Percentiles rank a stretch among this genome's conserved stretches.
These are phyloP conservation scores for Elegia similella DNA, from an alignment of 2,888 invertebrate genomes.

Conservation along the genomic window DNA sequence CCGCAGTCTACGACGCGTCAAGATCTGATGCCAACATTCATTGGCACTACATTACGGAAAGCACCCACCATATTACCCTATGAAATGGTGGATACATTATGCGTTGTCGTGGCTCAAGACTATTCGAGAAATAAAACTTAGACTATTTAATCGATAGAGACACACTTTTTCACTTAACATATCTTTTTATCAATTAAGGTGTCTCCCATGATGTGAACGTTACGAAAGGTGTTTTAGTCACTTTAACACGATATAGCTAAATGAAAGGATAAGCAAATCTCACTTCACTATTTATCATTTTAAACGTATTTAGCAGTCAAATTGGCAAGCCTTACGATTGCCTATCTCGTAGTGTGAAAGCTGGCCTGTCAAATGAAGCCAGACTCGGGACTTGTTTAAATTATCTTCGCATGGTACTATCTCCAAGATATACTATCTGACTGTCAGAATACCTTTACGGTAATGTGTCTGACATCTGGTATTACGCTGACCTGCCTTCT, in stretches of 20 bases:
- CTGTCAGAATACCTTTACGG: slow-evolving; percentile 10
- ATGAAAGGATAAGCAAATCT: not conserved
- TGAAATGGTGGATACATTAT: too few relatives aligned
- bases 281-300: slow-evolving; percentile 1
- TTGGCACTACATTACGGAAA: too few relatives aligned
- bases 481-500: slow-evolving; percentile 15
- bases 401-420: slow-evolving; percentile 9
- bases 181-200: too few relatives aligned
- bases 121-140: too few relatives aligned
- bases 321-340: slow-evolving; percentile 6
- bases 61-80: too few relatives aligned
- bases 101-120: too few relatives aligned
- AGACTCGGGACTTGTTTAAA: slow-evolving; percentile 9
- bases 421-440: slow-evolving; percentile 7
- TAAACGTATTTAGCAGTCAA: slow-evolving; percentile 5
- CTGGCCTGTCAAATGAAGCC: slow-evolving; percentile 5
- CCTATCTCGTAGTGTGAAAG: slow-evolving; percentile 12
- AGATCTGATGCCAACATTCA: too few relatives aligned
- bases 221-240: too few relatives aligned
- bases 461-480: slow-evolving; percentile 16
- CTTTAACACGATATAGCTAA: not conserved
- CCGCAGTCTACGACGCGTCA: too few relatives aligned
- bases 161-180: too few relatives aligned
- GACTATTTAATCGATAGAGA: too few relatives aligned
- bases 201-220: too few relatives aligned